These are phyloP conservation scores for Varroa destructor DNA, from an alignment of 1,140 invertebrate genomes.

Conservation along the genomic window DNA sequence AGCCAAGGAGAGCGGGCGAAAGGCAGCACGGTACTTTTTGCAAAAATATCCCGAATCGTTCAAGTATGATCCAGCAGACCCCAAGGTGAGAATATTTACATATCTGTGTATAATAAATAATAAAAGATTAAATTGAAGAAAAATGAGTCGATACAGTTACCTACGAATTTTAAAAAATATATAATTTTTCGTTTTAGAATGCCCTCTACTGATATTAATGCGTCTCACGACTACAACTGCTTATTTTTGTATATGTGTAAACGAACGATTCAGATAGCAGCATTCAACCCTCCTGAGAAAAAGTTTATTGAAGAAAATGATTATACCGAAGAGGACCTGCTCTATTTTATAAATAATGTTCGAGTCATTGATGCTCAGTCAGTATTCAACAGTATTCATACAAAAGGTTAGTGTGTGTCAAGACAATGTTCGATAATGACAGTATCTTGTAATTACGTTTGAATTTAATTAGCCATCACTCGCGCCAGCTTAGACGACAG, in stretches of 20 bases:
- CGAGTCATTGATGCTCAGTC: slow-evolving; percentile 54
- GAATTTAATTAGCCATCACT: too few species aligned
- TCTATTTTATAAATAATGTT: slow-evolving; percentile 51
- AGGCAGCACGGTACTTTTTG: slow-evolving; percentile 68
- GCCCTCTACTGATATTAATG: too few species aligned
- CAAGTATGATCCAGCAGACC: slow-evolving; percentile 55
- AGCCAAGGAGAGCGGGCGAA: slow-evolving; percentile 66
- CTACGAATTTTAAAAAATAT: too few species aligned
- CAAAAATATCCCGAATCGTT: slow-evolving; percentile 62
- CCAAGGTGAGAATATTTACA: slow-evolving; percentile 40
- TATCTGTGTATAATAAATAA: too few species aligned
- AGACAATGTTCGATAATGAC: slow-evolving; percentile 16
- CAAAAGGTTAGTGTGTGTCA: slow-evolving; percentile 45
- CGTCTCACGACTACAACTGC: too few species aligned
- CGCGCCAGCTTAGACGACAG: too few species aligned
- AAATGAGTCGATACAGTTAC: too few species aligned
- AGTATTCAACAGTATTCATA: slow-evolving; percentile 56
- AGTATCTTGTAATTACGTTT: too few species aligned
- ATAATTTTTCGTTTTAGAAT: too few species aligned
- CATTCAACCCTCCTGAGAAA: slow-evolving; percentile 39
- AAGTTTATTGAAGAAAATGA: slow-evolving; percentile 54
- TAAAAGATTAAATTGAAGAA: slow-evolving; percentile 37
- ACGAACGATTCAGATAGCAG: background rate
- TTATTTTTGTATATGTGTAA: background rate
- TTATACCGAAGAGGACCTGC: slow-evolving; percentile 53